These are phyloP conservation scores for Scaeva pyrastri DNA, from an alignment of 2,888 invertebrate species.

Conservation along the genomic window DNA sequence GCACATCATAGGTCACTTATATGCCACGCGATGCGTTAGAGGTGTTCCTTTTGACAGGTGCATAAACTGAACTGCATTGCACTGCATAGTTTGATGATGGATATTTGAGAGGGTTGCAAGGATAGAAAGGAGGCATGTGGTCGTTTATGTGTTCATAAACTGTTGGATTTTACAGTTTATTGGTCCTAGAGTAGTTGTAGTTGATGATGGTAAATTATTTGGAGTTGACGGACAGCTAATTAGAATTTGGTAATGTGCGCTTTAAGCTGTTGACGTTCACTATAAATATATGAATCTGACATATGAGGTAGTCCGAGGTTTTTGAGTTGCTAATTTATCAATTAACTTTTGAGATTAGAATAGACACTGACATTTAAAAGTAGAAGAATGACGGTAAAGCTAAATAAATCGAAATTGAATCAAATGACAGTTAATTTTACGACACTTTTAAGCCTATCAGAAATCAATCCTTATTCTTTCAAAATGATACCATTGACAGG, in stretches of 20 bases:
- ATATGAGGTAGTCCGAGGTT: neutral
- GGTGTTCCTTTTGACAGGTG: conserved; percentile 46
- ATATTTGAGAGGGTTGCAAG: neutral
- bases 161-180: conserved; percentile 22
- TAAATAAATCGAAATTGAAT: too few species aligned
- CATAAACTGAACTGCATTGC: too few species aligned
- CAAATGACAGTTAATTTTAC: too few species aligned
- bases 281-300: neutral
- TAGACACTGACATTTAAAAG: too few species aligned
- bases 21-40: neutral
- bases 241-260: neutral
- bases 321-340: too few species aligned
- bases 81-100: neutral
- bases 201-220: conserved; percentile 5
- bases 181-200: too few species aligned
- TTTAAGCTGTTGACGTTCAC: conserved; percentile 9
- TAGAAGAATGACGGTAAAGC: too few species aligned
- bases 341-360: too few species aligned
- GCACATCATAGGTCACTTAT: neutral
- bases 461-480: too few species aligned
- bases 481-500: too few species aligned
- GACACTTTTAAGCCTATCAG: too few species aligned
- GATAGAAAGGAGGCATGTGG: neutral
- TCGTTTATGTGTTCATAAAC: conserved; percentile 4
- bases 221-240: conserved; percentile 3